These are phyloP conservation scores for Dasyornis broadbenti DNA, from an alignment of 2,113 vertebrate species.

Conservation along the genomic window DNA sequence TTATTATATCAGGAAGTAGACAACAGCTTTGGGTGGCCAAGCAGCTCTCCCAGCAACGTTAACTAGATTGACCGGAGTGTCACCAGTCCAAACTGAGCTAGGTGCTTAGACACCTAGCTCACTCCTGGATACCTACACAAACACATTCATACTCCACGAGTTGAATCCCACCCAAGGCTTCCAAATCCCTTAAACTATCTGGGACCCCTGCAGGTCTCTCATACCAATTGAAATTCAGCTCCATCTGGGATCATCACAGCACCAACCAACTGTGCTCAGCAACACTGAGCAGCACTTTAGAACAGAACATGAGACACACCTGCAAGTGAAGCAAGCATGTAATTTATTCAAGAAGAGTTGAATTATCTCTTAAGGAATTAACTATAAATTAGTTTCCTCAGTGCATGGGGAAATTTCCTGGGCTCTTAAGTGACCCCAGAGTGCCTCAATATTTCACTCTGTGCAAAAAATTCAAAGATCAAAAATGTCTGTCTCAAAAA, in stretches of 20 bases:
- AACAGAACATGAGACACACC: background rate
- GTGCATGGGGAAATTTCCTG: background rate
- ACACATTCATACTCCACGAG: fast-evolving
- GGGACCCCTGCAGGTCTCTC: background rate
- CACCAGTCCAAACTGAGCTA: background rate
- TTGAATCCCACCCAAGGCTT: background rate
- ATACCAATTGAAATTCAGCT: background rate
- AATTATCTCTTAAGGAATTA: slow-evolving; percentile 5
- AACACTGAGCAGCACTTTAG: background rate
- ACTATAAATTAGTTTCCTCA: background rate
- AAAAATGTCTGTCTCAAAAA: background rate
- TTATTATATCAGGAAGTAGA: background rate
- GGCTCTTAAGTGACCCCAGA: background rate
- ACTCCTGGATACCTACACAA: background rate
- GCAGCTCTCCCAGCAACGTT: background rate
- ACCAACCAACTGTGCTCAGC: background rate
- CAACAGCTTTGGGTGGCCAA: background rate
- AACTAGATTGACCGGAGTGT: background rate
- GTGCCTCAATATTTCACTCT: background rate
- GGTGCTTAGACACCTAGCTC: background rate
- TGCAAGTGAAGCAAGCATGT: background rate
- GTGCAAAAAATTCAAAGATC: background rate
- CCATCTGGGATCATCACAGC: background rate
- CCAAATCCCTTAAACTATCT: background rate
- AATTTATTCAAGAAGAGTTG: background rate